phyloP scores from a whole-genome alignment of 2,797 vertebrate genomes.

The Smutsia temminckii region DNA sequence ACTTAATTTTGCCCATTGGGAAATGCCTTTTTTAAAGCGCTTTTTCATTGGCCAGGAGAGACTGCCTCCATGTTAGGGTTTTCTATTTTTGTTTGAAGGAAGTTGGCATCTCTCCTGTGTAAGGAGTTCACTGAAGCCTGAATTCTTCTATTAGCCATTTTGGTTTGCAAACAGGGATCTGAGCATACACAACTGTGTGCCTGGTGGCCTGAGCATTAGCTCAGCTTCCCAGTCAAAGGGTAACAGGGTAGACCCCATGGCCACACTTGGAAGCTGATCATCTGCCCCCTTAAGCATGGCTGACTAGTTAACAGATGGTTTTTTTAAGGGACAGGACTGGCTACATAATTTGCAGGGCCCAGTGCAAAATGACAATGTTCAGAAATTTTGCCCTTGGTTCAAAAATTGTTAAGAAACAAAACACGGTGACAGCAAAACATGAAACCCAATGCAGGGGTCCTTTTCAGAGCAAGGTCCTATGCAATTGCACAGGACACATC shows the following conservation, averaged over 20 bases:
- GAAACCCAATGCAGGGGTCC: background rate
- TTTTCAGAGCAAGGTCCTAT: background rate
- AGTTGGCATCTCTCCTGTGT: slow-evolving; percentile 62
- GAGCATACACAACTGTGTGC: background rate
- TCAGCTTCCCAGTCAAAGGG: background rate
- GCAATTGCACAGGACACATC: background rate
- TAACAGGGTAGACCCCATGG: background rate
- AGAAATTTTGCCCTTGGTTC: background rate
- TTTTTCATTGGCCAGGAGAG: slow-evolving; percentile 50
- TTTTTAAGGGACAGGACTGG: background rate
- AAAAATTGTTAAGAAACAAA: background rate
- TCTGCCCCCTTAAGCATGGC: background rate
- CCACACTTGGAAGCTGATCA: background rate
- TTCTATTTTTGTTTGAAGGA: slow-evolving; percentile 75
- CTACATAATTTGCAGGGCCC: background rate
- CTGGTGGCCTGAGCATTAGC: background rate
- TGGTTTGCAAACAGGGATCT: slow-evolving; percentile 58
- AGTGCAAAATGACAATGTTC: background rate
- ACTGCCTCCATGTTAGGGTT: slow-evolving; percentile 63
- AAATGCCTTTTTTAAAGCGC: slow-evolving; percentile 59
- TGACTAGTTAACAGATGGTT: background rate
- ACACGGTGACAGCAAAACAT: background rate
- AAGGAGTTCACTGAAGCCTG: slow-evolving; percentile 60
- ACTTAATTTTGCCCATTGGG: slow-evolving; percentile 62
- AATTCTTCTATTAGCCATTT: slow-evolving; percentile 75